Evolutionary conservation across 2,888 invertebrate species (phyloP).

Genomic region (Parthenolecanium corni): DNA sequence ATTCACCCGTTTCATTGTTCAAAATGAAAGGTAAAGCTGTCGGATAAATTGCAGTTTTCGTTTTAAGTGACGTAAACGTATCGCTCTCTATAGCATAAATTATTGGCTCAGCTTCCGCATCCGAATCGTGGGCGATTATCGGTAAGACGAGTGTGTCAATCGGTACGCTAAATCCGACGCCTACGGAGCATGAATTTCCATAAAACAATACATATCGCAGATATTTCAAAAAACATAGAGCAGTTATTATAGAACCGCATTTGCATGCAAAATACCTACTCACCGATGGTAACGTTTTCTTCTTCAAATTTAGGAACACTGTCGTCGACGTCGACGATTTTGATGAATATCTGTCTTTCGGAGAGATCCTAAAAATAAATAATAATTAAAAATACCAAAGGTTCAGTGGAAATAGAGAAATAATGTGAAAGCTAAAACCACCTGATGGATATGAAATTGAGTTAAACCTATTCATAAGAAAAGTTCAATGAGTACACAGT

Average conservation of each 20-base stretch:
- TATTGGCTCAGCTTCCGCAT: conserved; percentile 54
- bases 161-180: conserved; percentile 62
- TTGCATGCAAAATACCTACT: conserved; percentile 8
- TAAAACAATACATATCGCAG: not conserved
- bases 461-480: too few species aligned
- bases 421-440: too few species aligned
- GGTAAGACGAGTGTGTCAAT: conserved; percentile 58
- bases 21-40: conserved; percentile 45
- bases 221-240: too few species aligned
- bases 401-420: too few species aligned
- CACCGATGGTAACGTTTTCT: conserved; percentile 51
- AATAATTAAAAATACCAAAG: not conserved
- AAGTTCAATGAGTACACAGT: too few species aligned
- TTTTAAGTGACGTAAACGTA: conserved; percentile 43
- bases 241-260: too few species aligned
- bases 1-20: conserved; percentile 56
- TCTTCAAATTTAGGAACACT: conserved; percentile 56
- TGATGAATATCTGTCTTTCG: conserved; percentile 53
- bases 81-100: conserved; percentile 50
- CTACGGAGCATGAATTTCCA: conserved; percentile 32
- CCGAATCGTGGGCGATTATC: conserved; percentile 54
- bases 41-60: not conserved
- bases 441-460: too few species aligned
- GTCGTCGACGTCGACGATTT: conserved; percentile 59
- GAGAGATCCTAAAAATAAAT: conserved; percentile 48